Evolutionary conservation across 1,140 invertebrate genomes (phyloP), one percentile per base, ranked within the genome.

Genomic region (Drosophila nebulosa): DNA sequence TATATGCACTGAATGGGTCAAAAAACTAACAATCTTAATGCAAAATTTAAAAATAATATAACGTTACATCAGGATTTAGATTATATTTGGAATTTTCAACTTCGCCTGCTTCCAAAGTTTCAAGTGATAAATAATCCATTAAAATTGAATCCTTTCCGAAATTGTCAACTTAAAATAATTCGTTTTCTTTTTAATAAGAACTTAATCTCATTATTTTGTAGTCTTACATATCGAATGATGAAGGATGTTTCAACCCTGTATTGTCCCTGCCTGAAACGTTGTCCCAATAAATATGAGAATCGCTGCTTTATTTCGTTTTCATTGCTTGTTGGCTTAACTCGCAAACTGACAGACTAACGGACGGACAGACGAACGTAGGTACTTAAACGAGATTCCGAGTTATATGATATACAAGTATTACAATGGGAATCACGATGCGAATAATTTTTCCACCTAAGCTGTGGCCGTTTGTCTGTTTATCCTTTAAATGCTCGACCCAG

Each of bases 361-460:
- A 12, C 30, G 0, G 10, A 32, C 10, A 2, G 30, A 32, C 30
- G 2, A 16, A 16, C 14, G 39, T 6, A 42, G 14, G 39, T 42
- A 42, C 51, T 27, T 24, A 53, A 53, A 27, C 24, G 22, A 30
- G 51, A 53, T 24, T 27, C 21, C 27, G 21, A 74, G 67, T 64
- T 70, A 36, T 63, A 63, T 61, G 59, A 61, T 61, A 61, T 50
- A 42, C 32, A 53, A 57, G 53, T 42, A 18, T 52, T 42, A 42
- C 39, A 42, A 42, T 42, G 39, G 39, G 39, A 42, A 42, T 42
- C 39, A 14, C 26, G 39, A 46, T 53, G 69, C 50, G 78, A 42
- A 66, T 59, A 68, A 42, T 42, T 51, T 77, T 81, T 74, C 59
- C 73, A 77, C 69, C 78, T 81, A 77, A 79, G 74, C 81, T 65